Evolutionary conservation across 1,140 invertebrate species (phyloP).

Genomic region (Drosophila kikkawai): DNA sequence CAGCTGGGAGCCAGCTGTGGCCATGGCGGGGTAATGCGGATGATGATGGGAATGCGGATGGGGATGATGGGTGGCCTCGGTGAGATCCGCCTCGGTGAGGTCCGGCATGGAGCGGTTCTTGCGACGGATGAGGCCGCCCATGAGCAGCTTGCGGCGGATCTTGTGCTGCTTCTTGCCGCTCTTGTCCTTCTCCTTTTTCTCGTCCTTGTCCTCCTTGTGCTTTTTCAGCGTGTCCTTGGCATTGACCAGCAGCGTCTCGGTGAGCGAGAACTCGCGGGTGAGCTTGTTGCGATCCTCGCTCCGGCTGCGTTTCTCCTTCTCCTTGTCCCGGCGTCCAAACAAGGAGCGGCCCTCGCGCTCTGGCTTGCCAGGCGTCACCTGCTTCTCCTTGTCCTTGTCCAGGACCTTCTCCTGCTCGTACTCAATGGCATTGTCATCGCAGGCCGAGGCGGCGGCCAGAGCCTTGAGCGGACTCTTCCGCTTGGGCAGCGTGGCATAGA

Average conservation of each 20-base stretch:
- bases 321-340: constrained; percentile 87
- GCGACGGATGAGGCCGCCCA: constrained; percentile 94
- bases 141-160: constrained; percentile 93
- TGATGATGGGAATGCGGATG: constrained; percentile 29
- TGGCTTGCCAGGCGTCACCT: constrained; percentile 52
- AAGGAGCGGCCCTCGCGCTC: constrained; percentile 88
- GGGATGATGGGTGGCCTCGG: constrained; percentile 58
- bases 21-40: constrained; percentile 82
- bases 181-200: constrained; percentile 89
- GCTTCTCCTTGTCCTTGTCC: constrained; percentile 40
- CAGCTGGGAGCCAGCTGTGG: constrained; percentile 56
- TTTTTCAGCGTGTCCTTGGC: constrained; percentile 88
- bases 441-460: constrained; percentile 82
- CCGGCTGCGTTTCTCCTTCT: constrained; percentile 92
- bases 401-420: constrained; percentile 57
- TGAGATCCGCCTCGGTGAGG: constrained; percentile 89
- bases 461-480: constrained; percentile 90
- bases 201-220: constrained; percentile 88
- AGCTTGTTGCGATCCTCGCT: constrained; percentile 93
- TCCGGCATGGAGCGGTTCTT: constrained; percentile 97
- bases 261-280: constrained; percentile 89
- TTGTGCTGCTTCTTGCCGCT: constrained; percentile 95
- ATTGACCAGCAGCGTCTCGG: constrained; percentile 86
- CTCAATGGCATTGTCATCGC: constrained; percentile 87
- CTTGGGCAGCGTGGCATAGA: constrained; percentile 96